Conservation (phyloP, 2,113 vertebrate species). For the Mola mola region DNA sequence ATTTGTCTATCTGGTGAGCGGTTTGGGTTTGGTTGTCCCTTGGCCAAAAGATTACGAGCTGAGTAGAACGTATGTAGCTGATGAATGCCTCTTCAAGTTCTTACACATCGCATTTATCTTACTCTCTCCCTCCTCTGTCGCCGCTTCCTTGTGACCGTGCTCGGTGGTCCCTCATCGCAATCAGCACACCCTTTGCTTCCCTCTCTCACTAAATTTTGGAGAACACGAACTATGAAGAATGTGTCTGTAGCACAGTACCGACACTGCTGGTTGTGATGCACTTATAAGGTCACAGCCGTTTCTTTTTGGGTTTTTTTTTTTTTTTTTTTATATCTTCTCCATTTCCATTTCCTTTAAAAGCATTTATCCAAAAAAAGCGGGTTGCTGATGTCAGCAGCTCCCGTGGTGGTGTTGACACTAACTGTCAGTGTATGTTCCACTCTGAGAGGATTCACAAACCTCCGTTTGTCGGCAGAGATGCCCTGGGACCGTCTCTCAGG, state of each 20-base stretch:
- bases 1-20: constrained; percentile 48
- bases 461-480: constrained; percentile 34
- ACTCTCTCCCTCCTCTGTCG: constrained; percentile 52
- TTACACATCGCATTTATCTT: constrained; percentile 65
- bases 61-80: constrained; percentile 72
- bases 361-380: constrained; percentile 16
- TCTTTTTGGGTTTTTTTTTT: too few species aligned
- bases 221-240: constrained; percentile 29
- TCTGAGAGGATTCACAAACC: constrained; percentile 32
- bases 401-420: constrained; percentile 31
- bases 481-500: constrained; percentile 5
- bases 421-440: constrained; percentile 40
- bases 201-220: constrained; percentile 36
- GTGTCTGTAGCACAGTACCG: constrained; percentile 31
- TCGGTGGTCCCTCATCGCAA: constrained; percentile 37
- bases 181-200: constrained; percentile 33
- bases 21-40: constrained; percentile 36
- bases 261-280: constrained; percentile 32
- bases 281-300: constrained; percentile 8
- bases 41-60: constrained; percentile 49
- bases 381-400: constrained; percentile 44
- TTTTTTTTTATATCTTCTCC: too few species aligned
- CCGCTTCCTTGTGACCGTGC: constrained; percentile 46
- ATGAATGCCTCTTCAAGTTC: constrained; percentile 73
- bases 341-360: constrained; percentile 44